phyloP scores from a whole-genome alignment of 2,113 vertebrate species.

The Apistogramma diplotaenia region DNA sequence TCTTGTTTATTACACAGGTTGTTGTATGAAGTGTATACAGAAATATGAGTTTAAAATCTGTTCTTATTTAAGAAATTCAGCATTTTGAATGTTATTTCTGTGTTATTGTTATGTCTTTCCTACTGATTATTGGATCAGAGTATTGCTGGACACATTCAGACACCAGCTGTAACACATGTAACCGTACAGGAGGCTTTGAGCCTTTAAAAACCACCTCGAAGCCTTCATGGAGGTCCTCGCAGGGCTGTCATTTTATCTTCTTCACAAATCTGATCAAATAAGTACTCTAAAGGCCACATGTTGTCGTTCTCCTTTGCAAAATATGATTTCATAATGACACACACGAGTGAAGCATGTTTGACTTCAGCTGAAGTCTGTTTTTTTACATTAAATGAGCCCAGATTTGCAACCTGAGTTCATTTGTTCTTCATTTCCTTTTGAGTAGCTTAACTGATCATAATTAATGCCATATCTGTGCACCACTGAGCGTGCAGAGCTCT shows the following conservation, averaged over 20 bases:
- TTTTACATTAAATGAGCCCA: neutral
- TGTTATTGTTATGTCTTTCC: constrained; percentile 23
- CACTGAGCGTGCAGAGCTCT: neutral
- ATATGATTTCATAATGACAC: neutral
- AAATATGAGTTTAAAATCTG: constrained; percentile 1
- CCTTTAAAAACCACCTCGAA: neutral
- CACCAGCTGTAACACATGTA: neutral
- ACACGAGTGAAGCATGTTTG: neutral
- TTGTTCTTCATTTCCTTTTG: neutral
- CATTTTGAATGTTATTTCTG: constrained; percentile 65
- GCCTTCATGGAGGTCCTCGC: neutral
- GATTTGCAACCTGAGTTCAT: neutral
- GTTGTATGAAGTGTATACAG: constrained; percentile 37
- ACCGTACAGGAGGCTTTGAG: neutral
- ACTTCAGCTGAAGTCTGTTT: neutral
- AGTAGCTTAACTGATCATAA: neutral
- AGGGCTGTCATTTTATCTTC: neutral
- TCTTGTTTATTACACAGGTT: constrained; percentile 22
- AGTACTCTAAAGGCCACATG: neutral
- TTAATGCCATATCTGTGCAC: neutral
- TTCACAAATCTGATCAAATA: neutral
- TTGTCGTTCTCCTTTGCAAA: neutral
- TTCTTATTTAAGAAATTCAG: constrained; percentile 36
- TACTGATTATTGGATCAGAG: neutral
- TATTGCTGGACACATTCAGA: neutral